These are phyloP conservation scores for Dendrocincla fuliginosa DNA, from an alignment of 2,797 vertebrate species.

Conservation along the genomic window DNA sequence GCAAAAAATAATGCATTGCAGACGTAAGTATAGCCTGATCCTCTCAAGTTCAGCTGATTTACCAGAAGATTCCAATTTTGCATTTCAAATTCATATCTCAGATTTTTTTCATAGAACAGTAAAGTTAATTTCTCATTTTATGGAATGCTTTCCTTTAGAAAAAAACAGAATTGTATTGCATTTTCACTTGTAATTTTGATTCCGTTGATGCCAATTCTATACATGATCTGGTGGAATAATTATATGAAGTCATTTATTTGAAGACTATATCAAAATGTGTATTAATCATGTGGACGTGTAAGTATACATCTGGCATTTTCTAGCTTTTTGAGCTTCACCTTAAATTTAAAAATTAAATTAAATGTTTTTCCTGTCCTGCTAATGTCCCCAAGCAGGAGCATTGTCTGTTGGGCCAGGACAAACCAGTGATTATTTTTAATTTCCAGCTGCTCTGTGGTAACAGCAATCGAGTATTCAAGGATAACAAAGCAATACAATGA, in stretches of 20 bases:
- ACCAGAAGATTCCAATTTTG: not conserved
- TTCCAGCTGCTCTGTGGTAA: not conserved
- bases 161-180: not conserved
- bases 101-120: not conserved
- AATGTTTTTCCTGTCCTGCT: not conserved
- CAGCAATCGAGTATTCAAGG: not conserved
- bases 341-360: not conserved
- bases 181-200: not conserved
- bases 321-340: not conserved
- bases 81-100: not conserved
- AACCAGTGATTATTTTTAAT: not conserved
- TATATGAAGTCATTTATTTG: not conserved
- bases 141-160: not conserved
- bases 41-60: not conserved
- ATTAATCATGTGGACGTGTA: not conserved
- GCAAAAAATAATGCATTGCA: slow-evolving; percentile 90
- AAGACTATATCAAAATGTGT: not conserved
- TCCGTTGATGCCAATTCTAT: not conserved
- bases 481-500: not conserved
- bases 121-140: not conserved
- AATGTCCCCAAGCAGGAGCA: not conserved
- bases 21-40: slow-evolving; percentile 85
- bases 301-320: not conserved
- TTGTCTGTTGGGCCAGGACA: not conserved
- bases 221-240: not conserved